Evolutionary conservation across 2,113 vertebrate species (phyloP).

Genomic region (Ailuropoda melanoleuca): DNA sequence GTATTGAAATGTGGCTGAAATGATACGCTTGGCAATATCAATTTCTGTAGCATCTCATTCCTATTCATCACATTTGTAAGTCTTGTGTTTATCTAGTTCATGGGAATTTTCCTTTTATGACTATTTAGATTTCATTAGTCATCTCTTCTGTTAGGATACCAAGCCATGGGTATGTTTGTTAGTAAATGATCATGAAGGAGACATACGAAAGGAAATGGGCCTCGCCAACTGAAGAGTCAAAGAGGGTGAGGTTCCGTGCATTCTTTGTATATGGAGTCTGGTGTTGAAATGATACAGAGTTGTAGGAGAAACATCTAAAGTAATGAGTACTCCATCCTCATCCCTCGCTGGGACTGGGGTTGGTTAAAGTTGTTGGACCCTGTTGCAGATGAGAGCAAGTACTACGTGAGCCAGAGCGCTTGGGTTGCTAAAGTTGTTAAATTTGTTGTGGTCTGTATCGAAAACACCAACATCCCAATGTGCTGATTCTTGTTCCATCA

Average conservation of each 20-base stretch:
- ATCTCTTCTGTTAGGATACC: constrained; percentile 49
- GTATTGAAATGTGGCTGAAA: constrained; percentile 72
- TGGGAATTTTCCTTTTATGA: constrained; percentile 69
- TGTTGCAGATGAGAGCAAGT: not conserved
- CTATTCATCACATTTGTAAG: constrained; percentile 65
- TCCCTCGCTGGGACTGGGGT: too few species aligned
- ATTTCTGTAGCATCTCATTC: constrained; percentile 70
- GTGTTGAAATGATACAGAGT: not conserved
- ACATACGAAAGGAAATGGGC: not conserved
- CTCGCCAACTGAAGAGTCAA: not conserved
- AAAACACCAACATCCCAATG: fast-evolving
- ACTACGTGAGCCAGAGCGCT: not conserved
- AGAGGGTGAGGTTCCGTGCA: not conserved
- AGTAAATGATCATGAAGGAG: constrained; percentile 23
- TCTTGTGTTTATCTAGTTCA: constrained; percentile 67
- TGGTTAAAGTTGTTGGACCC: not conserved
- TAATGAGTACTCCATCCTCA: not conserved
- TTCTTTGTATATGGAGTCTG: not conserved
- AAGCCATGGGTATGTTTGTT: not conserved
- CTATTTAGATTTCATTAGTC: constrained; percentile 60
- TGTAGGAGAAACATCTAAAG: not conserved
- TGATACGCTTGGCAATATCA: constrained; percentile 68
- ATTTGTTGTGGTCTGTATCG: fast-evolving
- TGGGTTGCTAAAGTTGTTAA: not conserved
- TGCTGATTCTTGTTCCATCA: fast-evolving